Conservation (phyloP, 2,888 invertebrate species). For the Heteropelma amictum region DNA sequence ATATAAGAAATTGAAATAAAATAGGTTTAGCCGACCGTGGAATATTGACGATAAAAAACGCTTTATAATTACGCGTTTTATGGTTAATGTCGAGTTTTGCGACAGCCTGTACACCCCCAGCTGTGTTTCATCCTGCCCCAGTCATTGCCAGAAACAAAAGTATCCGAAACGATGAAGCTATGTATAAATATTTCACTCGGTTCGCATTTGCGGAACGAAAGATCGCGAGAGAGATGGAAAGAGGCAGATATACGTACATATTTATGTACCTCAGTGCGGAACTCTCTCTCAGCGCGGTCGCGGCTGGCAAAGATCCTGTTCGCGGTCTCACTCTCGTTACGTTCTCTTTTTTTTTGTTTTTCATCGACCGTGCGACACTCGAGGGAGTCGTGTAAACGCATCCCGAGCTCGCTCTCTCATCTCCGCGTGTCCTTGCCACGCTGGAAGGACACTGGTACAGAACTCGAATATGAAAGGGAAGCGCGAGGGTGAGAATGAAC, state of each 20-base stretch:
- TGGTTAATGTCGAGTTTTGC: too few species aligned
- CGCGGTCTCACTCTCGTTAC: not conserved
- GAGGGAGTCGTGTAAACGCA: slow-evolving; percentile 55
- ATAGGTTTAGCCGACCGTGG: too few species aligned
- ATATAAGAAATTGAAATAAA: too few species aligned
- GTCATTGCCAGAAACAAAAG: slow-evolving; percentile 38
- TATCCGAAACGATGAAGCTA: slow-evolving; percentile 10
- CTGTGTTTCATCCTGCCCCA: slow-evolving; percentile 28
- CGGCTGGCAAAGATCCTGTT: slow-evolving; percentile 1
- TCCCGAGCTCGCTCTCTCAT: slow-evolving; percentile 33
- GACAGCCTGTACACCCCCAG: too few species aligned
- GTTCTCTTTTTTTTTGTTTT: not conserved
- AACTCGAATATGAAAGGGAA: not conserved
- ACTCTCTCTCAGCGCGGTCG: too few species aligned
- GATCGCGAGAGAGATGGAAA: slow-evolving; percentile 1
- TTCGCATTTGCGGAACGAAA: not conserved
- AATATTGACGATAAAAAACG: too few species aligned
- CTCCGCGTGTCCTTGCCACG: slow-evolving; percentile 11
- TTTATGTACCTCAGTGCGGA: not conserved
- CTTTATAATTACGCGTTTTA: too few species aligned
- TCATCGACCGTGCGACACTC: slow-evolving; percentile 33
- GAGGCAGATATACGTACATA: slow-evolving; percentile 1
- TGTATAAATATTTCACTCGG: slow-evolving; percentile 40
- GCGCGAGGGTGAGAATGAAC: not conserved
- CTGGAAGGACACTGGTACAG: not conserved